Conservation (phyloP, 1,140 invertebrate genomes). For the Drosophila malerkotliana region DNA sequence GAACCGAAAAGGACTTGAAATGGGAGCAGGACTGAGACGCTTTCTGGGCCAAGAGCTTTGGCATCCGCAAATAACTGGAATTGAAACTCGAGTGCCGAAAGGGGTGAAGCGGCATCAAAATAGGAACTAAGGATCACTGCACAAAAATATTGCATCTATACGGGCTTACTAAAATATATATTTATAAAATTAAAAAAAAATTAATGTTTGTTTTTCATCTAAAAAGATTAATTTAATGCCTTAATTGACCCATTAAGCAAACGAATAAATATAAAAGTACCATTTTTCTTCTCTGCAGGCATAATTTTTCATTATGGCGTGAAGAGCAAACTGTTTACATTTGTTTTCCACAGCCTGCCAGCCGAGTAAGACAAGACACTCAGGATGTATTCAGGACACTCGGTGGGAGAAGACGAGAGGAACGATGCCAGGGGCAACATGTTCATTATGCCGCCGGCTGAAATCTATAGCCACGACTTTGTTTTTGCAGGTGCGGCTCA, state of each 20-base stretch:
- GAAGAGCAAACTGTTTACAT: conserved; percentile 78
- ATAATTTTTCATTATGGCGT: conserved; percentile 75
- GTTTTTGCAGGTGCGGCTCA: conserved; percentile 68
- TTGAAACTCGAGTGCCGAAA: conserved; percentile 32
- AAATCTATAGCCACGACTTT: conserved; percentile 6
- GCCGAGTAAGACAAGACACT: conserved; percentile 23
- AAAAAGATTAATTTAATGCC: conserved; percentile 4
- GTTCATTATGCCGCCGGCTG: conserved; percentile 53
- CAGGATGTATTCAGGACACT: background rate
- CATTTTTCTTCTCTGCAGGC: conserved; percentile 25
- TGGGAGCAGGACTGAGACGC: background rate
- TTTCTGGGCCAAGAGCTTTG: conserved; percentile 31
- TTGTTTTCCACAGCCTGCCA: conserved; percentile 54
- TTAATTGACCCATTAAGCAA: conserved; percentile 3
- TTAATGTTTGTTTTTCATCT: too few relatives aligned
- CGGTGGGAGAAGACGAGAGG: background rate
- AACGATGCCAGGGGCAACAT: conserved; percentile 43
- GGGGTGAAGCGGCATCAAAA: conserved; percentile 2
- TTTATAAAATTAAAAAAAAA: background rate
- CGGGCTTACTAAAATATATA: background rate
- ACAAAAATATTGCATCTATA: background rate
- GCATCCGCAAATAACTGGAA: conserved; percentile 47
- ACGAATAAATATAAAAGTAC: background rate
- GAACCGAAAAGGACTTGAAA: conserved; percentile 9
- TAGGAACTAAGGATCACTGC: background rate